Evolutionary conservation across 2,113 vertebrate genomes (phyloP).

Genomic region (Chaenocephalus aceratus): DNA sequence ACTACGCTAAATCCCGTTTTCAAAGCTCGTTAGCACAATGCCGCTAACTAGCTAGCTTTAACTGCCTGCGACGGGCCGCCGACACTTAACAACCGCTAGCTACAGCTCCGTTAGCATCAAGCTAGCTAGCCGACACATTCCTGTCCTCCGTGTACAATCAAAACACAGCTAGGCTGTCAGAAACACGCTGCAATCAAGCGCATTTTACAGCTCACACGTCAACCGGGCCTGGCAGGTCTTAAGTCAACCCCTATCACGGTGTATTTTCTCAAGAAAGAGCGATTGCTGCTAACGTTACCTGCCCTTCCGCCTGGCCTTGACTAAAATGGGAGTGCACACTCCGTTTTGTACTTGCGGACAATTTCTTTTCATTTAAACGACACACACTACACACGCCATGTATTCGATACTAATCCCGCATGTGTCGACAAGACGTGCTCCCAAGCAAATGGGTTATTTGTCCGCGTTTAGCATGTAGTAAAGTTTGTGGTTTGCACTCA

Average conservation of each 20-base stretch:
- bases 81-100: conserved; percentile 58
- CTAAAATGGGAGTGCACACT: conserved; percentile 79
- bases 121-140: conserved; percentile 58
- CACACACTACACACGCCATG: not conserved
- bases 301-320: conserved; percentile 83
- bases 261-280: conserved; percentile 24
- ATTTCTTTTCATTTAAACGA: conserved; percentile 46
- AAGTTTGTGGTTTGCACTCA: conserved; percentile 78
- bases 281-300: conserved; percentile 74
- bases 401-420: not conserved
- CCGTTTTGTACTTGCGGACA: conserved; percentile 54
- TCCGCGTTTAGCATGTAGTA: conserved; percentile 44
- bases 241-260: not conserved
- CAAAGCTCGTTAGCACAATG: conserved; percentile 73
- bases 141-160: conserved; percentile 10
- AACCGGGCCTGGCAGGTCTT: not conserved
- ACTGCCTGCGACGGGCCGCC: conserved; percentile 62
- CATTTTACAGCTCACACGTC: not conserved
- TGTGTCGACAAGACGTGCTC: not conserved
- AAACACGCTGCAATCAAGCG: not conserved
- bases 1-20: conserved; percentile 66
- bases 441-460: conserved; percentile 15
- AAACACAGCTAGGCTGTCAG: conserved; percentile 30
- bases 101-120: conserved; percentile 12
- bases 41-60: conserved; percentile 77